Conservation (phyloP, 2,888 invertebrate species). For the Mesorhabditis sp. region DNA sequence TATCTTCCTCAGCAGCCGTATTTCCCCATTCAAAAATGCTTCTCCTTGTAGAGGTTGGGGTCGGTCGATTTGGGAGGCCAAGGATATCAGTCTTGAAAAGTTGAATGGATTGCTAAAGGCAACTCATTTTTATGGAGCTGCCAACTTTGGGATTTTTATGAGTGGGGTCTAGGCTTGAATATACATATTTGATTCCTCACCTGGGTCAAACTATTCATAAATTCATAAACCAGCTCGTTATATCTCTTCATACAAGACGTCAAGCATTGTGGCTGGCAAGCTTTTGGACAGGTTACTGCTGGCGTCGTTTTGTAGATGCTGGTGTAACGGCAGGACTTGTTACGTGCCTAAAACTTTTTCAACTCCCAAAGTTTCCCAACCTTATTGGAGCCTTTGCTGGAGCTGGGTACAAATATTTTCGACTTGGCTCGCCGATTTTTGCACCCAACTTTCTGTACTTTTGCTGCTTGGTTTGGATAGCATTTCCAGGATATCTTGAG, state of each 20-base stretch:
- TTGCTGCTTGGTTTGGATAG: neutral
- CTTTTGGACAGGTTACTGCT: conserved; percentile 1
- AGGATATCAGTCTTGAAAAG: neutral
- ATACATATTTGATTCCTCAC: neutral
- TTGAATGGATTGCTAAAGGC: neutral
- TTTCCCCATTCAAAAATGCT: conserved; percentile 6
- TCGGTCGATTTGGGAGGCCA: conserved; percentile 2
- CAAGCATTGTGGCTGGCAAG: conserved; percentile 1
- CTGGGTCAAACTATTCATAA: conserved; percentile 6
- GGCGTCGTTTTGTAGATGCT: neutral
- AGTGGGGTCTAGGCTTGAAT: neutral
- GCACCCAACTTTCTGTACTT: neutral
- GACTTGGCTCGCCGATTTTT: neutral
- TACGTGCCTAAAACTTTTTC: neutral
- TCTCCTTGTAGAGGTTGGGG: neutral
- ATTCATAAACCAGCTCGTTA: conserved; percentile 6
- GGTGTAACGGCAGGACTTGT: neutral
- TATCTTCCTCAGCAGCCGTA: neutral
- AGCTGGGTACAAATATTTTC: neutral
- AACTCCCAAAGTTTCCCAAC: neutral
- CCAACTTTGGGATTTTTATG: no score
- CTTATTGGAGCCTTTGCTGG: neutral
- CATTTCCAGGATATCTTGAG: neutral
- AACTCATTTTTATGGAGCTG: no score
- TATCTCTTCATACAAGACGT: conserved; percentile 1